Evolutionary conservation across 2,888 invertebrate genomes (phyloP).

Genomic region (Alsophila aescularia): DNA sequence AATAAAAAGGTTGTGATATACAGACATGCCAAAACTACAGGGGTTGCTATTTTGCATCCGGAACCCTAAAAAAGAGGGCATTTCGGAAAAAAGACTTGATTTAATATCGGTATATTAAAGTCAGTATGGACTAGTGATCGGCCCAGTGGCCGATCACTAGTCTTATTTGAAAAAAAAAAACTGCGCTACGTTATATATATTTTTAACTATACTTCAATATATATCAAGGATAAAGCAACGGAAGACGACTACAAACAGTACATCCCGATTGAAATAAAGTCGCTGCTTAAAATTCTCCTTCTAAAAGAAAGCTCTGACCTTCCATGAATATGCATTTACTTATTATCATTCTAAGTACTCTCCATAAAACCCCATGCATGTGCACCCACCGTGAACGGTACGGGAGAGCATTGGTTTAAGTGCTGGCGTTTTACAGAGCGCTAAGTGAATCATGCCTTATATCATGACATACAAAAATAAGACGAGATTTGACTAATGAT

Average conservation of each 20-base stretch:
- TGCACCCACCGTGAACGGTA: conserved; percentile 26
- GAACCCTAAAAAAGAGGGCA: too few relatives aligned
- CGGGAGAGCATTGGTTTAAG: conserved; percentile 4
- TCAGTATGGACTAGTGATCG: too few relatives aligned
- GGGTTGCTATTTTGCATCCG: too few relatives aligned
- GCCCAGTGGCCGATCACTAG: too few relatives aligned
- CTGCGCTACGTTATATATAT: background rate
- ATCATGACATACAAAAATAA: too few relatives aligned
- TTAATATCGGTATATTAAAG: too few relatives aligned
- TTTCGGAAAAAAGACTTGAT: too few relatives aligned
- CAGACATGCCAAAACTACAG: too few relatives aligned
- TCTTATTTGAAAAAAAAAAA: too few relatives aligned
- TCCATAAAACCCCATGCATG: conserved; percentile 33
- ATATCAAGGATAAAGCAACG: background rate
- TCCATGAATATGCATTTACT: conserved; percentile 35
- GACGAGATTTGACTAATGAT: too few relatives aligned
- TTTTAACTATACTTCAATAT: background rate
- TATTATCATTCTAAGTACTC: conserved; percentile 37
- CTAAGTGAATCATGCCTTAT: background rate
- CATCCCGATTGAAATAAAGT: conserved; percentile 22
- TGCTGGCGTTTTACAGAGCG: background rate
- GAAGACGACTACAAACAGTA: conserved; percentile 4
- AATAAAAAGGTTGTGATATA: too few relatives aligned
- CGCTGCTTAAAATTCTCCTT: conserved; percentile 22
- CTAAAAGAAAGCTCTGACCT: conserved; percentile 31